Evolutionary conservation across 1,140 invertebrate species (phyloP), one percentile per base, ranked within the genome.

Genomic region (Leptinotarsa texana): DNA sequence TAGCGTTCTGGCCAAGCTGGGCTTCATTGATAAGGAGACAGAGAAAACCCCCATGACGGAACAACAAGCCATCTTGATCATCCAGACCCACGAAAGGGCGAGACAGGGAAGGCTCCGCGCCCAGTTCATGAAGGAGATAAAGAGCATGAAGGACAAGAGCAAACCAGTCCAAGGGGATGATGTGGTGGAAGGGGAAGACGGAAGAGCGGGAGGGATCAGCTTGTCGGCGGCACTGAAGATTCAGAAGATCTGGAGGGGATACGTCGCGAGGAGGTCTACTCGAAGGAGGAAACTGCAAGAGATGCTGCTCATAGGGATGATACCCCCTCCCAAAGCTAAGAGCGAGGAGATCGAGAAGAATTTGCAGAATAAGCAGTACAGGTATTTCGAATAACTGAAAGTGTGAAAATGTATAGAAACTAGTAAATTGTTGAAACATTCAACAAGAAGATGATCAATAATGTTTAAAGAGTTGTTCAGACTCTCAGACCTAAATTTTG

Each of bases 91-190:
- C 81, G 97, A 98, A 85, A 86, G 96, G 79, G 96, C 96, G 1
- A 89, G 96, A 62, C 96, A 98, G 84, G 96, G 94, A 24, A 87
- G 95, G 63, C 78, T 94, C 4, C 87, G 96, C 77, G 91, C 94
- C 13, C 93, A 96, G 82, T 96, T 97, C 79, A 96, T 97, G 93
- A 93, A 93, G 84, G 95, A 97, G 86, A 94, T 97, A 71, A 87
- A 92, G 27, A 87, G 91, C 22, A 87, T 92, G 74, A 95, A 94
- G 84, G 93, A 94, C 77, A 92, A 90, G 80, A 88, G 89, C 11
- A 91, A 92, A 79, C 82, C 87, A 13, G 88, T 90, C 74, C 83
- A 84, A 51, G 75, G 67, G 63, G 88, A 76, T 22, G 75, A 74
- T 69, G 72, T 51, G 21, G 75, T 17, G 70, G 69, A 85, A 13